Evolutionary conservation across 2,113 vertebrate species (phyloP).

Genomic region (Recurvirostra avosetta): DNA sequence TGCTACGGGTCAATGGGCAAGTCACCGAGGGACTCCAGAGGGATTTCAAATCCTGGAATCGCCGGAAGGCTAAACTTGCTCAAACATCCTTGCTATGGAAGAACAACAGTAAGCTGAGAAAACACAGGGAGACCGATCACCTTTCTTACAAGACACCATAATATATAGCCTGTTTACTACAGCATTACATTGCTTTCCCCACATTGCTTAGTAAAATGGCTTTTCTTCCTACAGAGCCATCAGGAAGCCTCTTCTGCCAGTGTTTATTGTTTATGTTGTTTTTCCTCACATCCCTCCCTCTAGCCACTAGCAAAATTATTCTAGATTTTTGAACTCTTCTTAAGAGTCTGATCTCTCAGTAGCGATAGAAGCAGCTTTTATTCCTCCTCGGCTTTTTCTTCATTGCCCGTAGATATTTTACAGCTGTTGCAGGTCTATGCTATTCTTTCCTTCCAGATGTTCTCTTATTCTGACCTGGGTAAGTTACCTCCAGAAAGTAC

Average conservation of each 20-base stretch:
- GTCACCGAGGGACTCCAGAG: background rate
- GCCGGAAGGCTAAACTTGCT: background rate
- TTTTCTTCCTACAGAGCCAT: background rate
- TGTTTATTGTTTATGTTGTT: background rate
- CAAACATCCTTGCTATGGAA: background rate
- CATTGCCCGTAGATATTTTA: background rate
- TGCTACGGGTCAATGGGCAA: background rate
- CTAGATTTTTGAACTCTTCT: background rate
- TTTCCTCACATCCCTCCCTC: background rate
- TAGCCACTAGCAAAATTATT: background rate
- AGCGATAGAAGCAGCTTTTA: background rate
- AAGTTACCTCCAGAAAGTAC: constrained; percentile 9
- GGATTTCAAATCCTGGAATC: background rate
- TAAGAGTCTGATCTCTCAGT: background rate
- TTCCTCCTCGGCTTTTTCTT: constrained; percentile 14
- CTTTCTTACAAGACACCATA: background rate
- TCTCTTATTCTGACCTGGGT: background rate
- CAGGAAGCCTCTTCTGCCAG: background rate
- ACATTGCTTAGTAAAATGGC: background rate
- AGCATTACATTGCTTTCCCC: background rate
- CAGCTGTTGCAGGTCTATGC: background rate
- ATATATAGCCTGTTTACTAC: background rate
- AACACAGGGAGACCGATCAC: background rate
- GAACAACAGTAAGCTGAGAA: background rate
- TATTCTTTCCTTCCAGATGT: constrained; percentile 20